These are phyloP conservation scores for Drosophila cardini DNA, from an alignment of 1,140 invertebrate genomes.

Conservation along the genomic window DNA sequence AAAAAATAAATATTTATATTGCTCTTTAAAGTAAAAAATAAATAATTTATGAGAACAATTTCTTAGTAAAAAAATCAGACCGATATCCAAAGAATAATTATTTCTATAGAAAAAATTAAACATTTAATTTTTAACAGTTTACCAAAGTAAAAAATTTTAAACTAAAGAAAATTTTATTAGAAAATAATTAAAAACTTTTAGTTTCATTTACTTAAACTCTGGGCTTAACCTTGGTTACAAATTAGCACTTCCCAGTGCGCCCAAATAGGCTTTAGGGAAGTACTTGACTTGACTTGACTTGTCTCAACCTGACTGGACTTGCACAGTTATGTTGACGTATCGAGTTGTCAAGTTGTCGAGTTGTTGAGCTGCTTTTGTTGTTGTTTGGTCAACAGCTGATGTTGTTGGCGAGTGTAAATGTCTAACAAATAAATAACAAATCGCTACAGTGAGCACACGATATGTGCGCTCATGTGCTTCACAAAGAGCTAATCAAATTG, in stretches of 20 bases:
- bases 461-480: neutral
- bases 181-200: neutral
- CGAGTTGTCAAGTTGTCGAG: neutral
- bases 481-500: slow-evolving; percentile 24
- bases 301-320: neutral
- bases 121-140: no score
- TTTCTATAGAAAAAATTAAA: no score
- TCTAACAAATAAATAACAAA: slow-evolving; percentile 27
- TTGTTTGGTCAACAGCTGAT: slow-evolving; percentile 16
- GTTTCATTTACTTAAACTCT: neutral
- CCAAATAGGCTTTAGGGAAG: slow-evolving; percentile 49
- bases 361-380: neutral
- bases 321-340: slow-evolving; percentile 25
- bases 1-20: no score
- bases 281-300: slow-evolving; percentile 8
- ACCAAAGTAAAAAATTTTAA: no score
- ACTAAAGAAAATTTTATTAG: neutral
- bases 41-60: no score
- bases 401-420: slow-evolving; percentile 23
- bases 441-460: slow-evolving; percentile 8
- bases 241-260: slow-evolving; percentile 47
- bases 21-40: no score
- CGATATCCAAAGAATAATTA: no score
- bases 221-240: slow-evolving; percentile 22
- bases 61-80: no score